phyloP scores from a whole-genome alignment of 2,797 vertebrate species.

The Notolepis coatsorum region DNA sequence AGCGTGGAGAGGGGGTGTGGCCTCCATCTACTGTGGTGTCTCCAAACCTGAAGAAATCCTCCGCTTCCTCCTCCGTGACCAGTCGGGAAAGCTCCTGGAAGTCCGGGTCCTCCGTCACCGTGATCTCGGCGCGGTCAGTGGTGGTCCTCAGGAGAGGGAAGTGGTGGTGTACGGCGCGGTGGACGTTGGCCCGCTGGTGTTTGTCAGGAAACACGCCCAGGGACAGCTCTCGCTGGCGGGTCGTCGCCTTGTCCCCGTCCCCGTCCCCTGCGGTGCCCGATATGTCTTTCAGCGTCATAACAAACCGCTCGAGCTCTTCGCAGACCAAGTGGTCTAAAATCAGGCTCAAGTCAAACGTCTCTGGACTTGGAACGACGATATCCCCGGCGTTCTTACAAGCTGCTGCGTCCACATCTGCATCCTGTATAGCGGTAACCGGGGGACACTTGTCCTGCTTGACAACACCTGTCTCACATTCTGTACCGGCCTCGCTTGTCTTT shows the following conservation, averaged over 20 bases:
- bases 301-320: conserved; percentile 83
- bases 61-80: conserved; percentile 89
- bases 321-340: conserved; percentile 79
- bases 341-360: conserved; percentile 74
- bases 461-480: not conserved
- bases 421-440: conserved; percentile 31
- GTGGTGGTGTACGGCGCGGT: conserved; percentile 85
- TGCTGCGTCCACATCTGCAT: conserved; percentile 17
- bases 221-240: conserved; percentile 80
- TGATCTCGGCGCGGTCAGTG: conserved; percentile 87
- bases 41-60: conserved; percentile 92
- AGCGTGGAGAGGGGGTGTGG: no score
- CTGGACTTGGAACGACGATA: conserved; percentile 38
- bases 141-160: conserved; percentile 92
- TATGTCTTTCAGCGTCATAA: conserved; percentile 67
- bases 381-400: conserved; percentile 8
- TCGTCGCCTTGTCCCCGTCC: conserved; percentile 39
- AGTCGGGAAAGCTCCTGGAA: conserved; percentile 87
- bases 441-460: conserved; percentile 13
- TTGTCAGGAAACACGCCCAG: conserved; percentile 87
- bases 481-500: conserved; percentile 35
- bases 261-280: accelerated
- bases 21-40: conserved; percentile 92
- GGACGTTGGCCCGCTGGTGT: conserved; percentile 84
- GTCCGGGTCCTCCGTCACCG: conserved; percentile 85